A percentile compares a stretch with the other conserved stretches of the same genome.
Evolutionary conservation across 2,888 invertebrate species (phyloP).

Genomic region (Phyllotreta striolata): DNA sequence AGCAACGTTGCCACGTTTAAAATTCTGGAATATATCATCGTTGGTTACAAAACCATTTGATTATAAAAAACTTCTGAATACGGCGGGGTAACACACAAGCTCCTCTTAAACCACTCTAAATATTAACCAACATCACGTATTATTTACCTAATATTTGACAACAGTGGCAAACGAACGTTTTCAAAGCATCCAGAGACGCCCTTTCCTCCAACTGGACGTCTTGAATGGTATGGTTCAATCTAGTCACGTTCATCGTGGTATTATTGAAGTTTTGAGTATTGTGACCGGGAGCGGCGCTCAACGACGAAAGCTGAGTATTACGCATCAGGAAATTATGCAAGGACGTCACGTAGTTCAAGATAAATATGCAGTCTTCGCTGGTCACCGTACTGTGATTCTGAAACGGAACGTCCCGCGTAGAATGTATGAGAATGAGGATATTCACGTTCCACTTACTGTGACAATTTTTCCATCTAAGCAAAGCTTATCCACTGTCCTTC

Average conservation of each 20-base stretch:
- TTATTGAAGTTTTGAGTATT: slow-evolving; percentile 41
- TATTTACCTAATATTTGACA: slow-evolving; percentile 82
- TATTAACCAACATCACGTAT: neutral
- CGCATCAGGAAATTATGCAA: slow-evolving; percentile 77
- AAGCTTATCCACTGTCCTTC: slow-evolving; percentile 73
- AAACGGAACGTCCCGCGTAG: too few species aligned
- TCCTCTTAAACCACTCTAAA: neutral
- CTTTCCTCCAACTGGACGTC: slow-evolving; percentile 73
- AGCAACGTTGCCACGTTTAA: too few species aligned
- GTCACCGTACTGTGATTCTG: slow-evolving; percentile 74
- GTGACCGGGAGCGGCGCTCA: slow-evolving; percentile 13
- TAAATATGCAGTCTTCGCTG: slow-evolving; percentile 74
- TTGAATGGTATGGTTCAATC: slow-evolving; percentile 53
- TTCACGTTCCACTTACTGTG: slow-evolving; percentile 63
- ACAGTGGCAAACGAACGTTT: slow-evolving; percentile 70
- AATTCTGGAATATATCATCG: too few species aligned
- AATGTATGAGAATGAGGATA: slow-evolving; percentile 23
- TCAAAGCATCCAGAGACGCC: slow-evolving; percentile 79
- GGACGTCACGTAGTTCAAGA: slow-evolving; percentile 78
- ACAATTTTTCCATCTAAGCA: slow-evolving; percentile 65
- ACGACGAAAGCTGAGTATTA: slow-evolving; percentile 65
- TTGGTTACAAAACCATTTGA: too few species aligned
- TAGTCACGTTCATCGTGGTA: slow-evolving; percentile 43
- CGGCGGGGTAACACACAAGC: too few species aligned
- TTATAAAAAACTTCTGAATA: too few species aligned